A percentile compares a stretch with the other conserved stretches of the same genome.
These are phyloP conservation scores for Pyxicephalus adspersus DNA, from an alignment of 2,113 vertebrate genomes.

Conservation along the genomic window DNA sequence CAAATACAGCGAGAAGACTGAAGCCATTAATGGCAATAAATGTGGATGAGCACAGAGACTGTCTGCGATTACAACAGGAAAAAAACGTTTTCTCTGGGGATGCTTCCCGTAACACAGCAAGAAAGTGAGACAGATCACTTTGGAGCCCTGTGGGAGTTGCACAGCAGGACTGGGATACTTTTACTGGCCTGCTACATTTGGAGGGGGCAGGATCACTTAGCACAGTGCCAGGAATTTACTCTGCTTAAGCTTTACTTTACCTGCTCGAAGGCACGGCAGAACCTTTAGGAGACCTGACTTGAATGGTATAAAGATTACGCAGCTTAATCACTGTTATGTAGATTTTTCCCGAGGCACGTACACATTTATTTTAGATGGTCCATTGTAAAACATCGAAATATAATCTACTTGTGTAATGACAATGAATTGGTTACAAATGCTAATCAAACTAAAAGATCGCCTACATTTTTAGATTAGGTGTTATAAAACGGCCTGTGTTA, in stretches of 20 bases:
- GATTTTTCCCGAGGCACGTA: not conserved
- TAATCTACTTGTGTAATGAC: too few relatives aligned
- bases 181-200: conserved; percentile 35
- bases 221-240: conserved; percentile 47
- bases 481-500: too few relatives aligned
- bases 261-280: conserved; percentile 16
- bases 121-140: conserved; percentile 55
- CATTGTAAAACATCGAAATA: too few relatives aligned
- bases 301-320: not conserved
- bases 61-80: conserved; percentile 53
- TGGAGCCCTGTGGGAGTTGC: conserved; percentile 53
- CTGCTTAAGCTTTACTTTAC: conserved; percentile 25
- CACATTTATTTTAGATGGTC: not conserved
- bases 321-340: not conserved
- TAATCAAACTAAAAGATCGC: too few relatives aligned
- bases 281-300: not conserved
- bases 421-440: too few relatives aligned
- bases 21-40: conserved; percentile 47
- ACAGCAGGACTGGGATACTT: conserved; percentile 53
- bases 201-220: conserved; percentile 52
- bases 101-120: conserved; percentile 58
- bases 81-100: conserved; percentile 57
- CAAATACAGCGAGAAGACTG: conserved; percentile 43
- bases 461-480: too few relatives aligned
- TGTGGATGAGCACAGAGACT: conserved; percentile 51